These are phyloP conservation scores for Phengaris arion DNA, from an alignment of 2,888 invertebrate genomes.

Conservation along the genomic window DNA sequence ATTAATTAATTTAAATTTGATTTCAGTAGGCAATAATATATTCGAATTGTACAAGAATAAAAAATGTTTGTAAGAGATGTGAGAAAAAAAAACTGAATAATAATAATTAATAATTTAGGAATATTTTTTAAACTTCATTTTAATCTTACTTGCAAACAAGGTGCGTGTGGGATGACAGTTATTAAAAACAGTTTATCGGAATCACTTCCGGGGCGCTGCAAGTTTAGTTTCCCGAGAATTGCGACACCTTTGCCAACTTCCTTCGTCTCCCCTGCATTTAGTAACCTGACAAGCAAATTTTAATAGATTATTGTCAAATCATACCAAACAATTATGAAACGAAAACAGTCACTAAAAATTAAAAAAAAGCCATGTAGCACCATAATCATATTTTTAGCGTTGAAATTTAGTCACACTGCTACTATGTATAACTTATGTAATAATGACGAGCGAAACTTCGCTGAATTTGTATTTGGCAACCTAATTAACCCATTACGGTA, in stretches of 20 bases:
- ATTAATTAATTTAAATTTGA: neutral
- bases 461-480: too few species aligned
- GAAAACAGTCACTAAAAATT: too few species aligned
- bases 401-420: too few species aligned
- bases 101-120: neutral
- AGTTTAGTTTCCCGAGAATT: conserved; percentile 82
- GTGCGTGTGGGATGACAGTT: conserved; percentile 87
- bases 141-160: conserved; percentile 86
- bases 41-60: too few species aligned
- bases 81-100: neutral
- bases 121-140: neutral
- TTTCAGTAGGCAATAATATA: too few species aligned
- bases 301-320: neutral
- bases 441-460: too few species aligned
- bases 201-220: conserved; percentile 69
- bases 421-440: too few species aligned
- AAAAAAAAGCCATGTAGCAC: too few species aligned
- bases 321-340: neutral
- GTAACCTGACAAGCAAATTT: conserved; percentile 47
- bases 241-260: conserved; percentile 60
- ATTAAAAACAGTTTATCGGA: conserved; percentile 86
- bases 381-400: too few species aligned
- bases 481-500: too few species aligned
- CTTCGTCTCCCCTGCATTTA: conserved; percentile 62
- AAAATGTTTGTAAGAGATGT: too few species aligned